These are phyloP conservation scores for Tretioscincus oriximinensis DNA, from an alignment of 2,113 vertebrate genomes.

Conservation along the genomic window DNA sequence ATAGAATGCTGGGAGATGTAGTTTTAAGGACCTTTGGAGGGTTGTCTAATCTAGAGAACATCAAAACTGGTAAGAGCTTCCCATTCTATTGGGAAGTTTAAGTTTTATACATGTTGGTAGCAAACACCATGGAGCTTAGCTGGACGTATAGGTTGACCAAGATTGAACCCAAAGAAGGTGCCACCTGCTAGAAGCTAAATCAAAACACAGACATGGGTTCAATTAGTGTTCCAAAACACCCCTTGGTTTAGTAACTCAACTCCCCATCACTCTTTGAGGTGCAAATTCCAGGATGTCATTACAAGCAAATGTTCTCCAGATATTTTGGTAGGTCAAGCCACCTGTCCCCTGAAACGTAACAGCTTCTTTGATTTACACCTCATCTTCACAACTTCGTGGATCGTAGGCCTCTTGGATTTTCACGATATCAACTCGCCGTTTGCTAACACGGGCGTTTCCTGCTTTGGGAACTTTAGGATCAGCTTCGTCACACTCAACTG, in stretches of 20 bases:
- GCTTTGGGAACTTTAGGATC: neutral
- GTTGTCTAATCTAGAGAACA: too few species aligned
- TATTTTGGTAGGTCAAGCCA: too few species aligned
- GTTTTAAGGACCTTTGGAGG: too few species aligned
- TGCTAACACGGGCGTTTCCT: neutral
- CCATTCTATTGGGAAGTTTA: too few species aligned
- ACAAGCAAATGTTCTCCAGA: too few species aligned
- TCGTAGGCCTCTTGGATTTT: neutral
- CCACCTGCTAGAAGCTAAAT: neutral
- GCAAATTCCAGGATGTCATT: neutral
- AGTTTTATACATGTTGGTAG: too few species aligned
- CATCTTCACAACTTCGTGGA: neutral
- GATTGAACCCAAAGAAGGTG: neutral
- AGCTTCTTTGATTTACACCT: neutral
- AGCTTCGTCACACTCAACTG: too few species aligned
- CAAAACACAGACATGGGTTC: neutral
- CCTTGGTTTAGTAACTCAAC: neutral
- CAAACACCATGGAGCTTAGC: too few species aligned
- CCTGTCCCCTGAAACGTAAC: neutral
- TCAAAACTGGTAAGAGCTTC: too few species aligned
- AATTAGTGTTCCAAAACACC: too few species aligned
- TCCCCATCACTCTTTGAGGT: neutral
- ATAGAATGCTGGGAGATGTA: too few species aligned
- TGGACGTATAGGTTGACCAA: too few species aligned
- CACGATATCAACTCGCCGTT: neutral